Conservation (phyloP, 2,888 invertebrate species). For the Sarcophaga variegata region DNA sequence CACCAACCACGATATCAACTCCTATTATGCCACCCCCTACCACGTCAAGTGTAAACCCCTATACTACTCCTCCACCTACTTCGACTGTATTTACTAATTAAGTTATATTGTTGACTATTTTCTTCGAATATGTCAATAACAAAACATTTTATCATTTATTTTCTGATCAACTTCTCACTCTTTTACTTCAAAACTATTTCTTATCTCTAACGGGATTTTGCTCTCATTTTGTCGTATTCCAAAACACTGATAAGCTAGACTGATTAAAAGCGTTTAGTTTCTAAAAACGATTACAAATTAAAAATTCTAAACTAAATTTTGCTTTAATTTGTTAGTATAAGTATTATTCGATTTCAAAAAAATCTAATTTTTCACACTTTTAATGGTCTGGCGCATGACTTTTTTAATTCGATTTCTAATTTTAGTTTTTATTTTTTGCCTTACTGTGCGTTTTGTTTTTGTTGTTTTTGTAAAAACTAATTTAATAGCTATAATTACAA, state of each 20-base stretch:
- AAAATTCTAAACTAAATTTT: too few species aligned
- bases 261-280: too few species aligned
- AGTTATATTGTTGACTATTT: constrained; percentile 32
- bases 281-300: too few species aligned
- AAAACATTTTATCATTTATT: constrained; percentile 34
- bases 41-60: constrained; percentile 38
- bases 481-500: constrained; percentile 30
- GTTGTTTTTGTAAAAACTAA: constrained; percentile 14
- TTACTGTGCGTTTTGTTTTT: background rate
- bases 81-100: constrained; percentile 71
- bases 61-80: constrained; percentile 68
- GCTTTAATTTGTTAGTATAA: too few species aligned
- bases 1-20: constrained; percentile 36
- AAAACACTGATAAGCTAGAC: too few species aligned
- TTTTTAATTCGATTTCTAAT: too few species aligned
- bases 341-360: too few species aligned
- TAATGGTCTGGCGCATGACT: too few species aligned
- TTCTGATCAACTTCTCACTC: constrained; percentile 17
- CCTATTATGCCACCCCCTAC: constrained; percentile 37
- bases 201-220: too few species aligned
- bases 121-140: background rate
- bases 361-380: too few species aligned
- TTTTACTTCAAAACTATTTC: background rate
- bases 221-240: too few species aligned
- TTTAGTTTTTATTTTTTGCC: constrained; percentile 9